A percentile compares a stretch with the other conserved stretches of the same genome.
Conservation (phyloP, 2,888 invertebrate genomes). For the Cheilosia grossa region DNA sequence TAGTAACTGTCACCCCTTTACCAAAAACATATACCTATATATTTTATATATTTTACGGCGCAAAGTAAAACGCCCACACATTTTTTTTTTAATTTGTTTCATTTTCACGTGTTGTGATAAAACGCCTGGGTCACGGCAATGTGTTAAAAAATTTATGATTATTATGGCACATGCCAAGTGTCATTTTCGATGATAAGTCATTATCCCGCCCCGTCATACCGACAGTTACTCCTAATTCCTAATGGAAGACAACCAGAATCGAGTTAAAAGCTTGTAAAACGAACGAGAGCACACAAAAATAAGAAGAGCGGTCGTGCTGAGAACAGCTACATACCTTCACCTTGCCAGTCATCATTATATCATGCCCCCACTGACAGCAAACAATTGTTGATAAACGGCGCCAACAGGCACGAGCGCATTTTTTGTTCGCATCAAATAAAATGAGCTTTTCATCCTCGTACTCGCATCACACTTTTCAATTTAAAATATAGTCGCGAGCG, state of each 20-base stretch:
- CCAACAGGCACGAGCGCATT: slow-evolving; percentile 25
- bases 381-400: slow-evolving; percentile 61
- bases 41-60: no score
- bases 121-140: slow-evolving; percentile 9
- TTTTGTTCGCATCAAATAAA: slow-evolving; percentile 20
- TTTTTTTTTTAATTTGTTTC: slow-evolving; percentile 4
- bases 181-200: no score
- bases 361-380: slow-evolving; percentile 29
- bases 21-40: no score
- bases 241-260: slow-evolving; percentile 35
- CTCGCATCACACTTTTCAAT: slow-evolving; percentile 64
- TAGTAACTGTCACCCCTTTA: no score
- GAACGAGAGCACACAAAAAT: background rate
- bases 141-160: slow-evolving; percentile 12
- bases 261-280: slow-evolving; percentile 25
- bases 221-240: slow-evolving; percentile 17
- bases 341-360: slow-evolving; percentile 47
- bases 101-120: background rate
- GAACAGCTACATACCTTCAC: slow-evolving; percentile 34
- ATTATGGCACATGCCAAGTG: slow-evolving; percentile 23
- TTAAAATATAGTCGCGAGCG: slow-evolving; percentile 61
- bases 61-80: background rate
- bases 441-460: slow-evolving; percentile 34
- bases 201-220: background rate
- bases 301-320: slow-evolving; percentile 15